Percentiles rank a stretch among this genome's conserved stretches.
Conservation (phyloP, 2,113 vertebrate species). For the Telmatochromis brichardi region DNA sequence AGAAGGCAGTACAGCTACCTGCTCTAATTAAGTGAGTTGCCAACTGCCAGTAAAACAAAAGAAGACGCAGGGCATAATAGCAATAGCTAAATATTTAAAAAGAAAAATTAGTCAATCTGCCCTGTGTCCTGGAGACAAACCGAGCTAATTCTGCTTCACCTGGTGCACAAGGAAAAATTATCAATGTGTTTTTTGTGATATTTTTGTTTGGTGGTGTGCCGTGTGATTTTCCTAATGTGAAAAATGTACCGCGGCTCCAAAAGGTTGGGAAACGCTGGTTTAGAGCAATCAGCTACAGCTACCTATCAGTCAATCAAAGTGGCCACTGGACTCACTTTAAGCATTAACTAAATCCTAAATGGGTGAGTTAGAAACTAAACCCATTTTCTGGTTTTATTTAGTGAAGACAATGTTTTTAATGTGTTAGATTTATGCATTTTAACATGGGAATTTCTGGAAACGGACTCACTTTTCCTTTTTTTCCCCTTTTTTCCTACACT, state of each 20-base stretch:
- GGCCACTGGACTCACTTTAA: background rate
- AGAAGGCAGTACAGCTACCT: background rate
- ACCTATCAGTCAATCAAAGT: background rate
- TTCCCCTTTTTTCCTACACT: accelerated
- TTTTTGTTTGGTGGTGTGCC: background rate
- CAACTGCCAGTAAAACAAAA: background rate
- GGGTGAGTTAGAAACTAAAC: background rate
- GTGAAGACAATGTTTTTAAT: background rate
- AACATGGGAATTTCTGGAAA: background rate
- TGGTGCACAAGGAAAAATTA: accelerated
- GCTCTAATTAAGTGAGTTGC: background rate
- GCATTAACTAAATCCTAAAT: background rate
- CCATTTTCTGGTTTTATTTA: background rate
- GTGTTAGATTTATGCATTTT: background rate
- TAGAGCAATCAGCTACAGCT: accelerated
- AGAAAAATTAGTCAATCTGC: background rate
- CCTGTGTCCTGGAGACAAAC: background rate
- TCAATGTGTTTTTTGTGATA: background rate
- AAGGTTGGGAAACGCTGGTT: accelerated
- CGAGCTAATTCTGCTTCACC: background rate
- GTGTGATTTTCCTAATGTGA: background rate
- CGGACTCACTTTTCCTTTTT: accelerated
- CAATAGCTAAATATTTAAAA: background rate
- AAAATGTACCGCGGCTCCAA: accelerated
- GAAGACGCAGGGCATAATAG: background rate